These are phyloP conservation scores for Setophaga petechia DNA, from an alignment of 2,113 vertebrate genomes.

Conservation along the genomic window DNA sequence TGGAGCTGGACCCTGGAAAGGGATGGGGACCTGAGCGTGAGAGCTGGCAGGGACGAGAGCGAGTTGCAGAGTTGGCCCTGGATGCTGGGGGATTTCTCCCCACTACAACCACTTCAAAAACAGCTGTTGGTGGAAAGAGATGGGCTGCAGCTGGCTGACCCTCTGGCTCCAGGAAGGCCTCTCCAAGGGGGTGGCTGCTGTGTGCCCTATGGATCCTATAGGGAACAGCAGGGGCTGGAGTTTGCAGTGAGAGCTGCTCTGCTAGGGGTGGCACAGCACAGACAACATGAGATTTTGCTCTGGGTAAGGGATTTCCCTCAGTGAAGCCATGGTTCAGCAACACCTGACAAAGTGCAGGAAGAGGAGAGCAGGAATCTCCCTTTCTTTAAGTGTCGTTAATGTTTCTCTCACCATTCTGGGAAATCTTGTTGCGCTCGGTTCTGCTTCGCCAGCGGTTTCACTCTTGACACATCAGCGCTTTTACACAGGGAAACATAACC, in stretches of 20 bases:
- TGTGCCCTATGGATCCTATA: not conserved
- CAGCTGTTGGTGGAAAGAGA: constrained; percentile 43
- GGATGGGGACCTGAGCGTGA: not conserved
- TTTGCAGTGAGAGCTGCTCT: not conserved
- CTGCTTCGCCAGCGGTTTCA: not conserved
- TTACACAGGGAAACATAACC: not conserved
- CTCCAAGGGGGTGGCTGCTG: not conserved
- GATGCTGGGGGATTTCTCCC: constrained; percentile 21
- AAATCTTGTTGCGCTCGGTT: not conserved
- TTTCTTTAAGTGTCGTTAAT: not conserved
- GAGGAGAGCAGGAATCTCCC: not conserved
- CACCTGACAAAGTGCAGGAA: not conserved
- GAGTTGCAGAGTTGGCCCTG: not conserved
- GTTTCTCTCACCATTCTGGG: not conserved
- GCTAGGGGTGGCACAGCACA: fast-evolving
- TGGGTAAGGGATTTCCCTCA: not conserved
- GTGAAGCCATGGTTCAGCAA: not conserved
- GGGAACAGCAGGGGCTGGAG: not conserved
- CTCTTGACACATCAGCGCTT: not conserved
- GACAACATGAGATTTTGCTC: not conserved
- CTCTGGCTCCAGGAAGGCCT: not conserved
- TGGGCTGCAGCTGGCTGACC: not conserved
- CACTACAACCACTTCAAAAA: not conserved
- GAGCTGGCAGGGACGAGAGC: not conserved
- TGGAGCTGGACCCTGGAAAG: not conserved